Evolutionary conservation across 2,797 vertebrate genomes (phyloP), one percentile per base, ranked within the genome.

Genomic region (Phrynocephalus guinanensis): DNA sequence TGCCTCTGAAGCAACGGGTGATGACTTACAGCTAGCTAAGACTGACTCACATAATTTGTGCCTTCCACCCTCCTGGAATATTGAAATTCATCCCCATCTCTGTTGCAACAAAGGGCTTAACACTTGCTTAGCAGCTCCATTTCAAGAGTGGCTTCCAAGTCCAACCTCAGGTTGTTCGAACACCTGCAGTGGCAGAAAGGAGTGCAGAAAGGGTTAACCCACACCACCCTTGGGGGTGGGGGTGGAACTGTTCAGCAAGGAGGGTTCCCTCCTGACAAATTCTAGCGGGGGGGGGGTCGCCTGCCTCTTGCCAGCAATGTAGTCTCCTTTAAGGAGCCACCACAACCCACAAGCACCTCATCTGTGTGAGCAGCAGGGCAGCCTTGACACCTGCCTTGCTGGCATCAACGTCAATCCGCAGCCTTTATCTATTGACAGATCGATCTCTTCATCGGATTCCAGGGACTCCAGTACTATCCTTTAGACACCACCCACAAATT

Each of bases 1-100:
- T n/a, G 50, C 10, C 89, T 87, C 85, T 85, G 82, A 78, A 63
- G 67, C 3, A 81, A 73, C 33, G 68, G 26, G 71, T 83, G 60
- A 38, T 18, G 82, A 76, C 72, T 50, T 2, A 83, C 80, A 90
- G 16, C 20, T 84, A 20, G 4, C 10, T 68, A 71, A 44, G 8
- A 66, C 20, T 28, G 30, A 18, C 4, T 30, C 26, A 2, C 68
- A 38, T 73, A 24, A 80, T 33, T 4, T 9, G 11, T 20, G 50
- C 3, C 76, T 52, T 28, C 13, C 20, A 10, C 13, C 44, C 75
- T 68, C 75, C 44, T 33, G 63, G 3, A 48, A 82, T 22, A 15
- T 33, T 30, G 0, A 52, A 77, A 70, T 38, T 3, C 24, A n/a
- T 77, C 77, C 26, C 6, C 16, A 26, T n/a, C 60, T 63, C 52